phyloP scores from a whole-genome alignment of 2,113 vertebrate species.

The Eurypyga helias region DNA sequence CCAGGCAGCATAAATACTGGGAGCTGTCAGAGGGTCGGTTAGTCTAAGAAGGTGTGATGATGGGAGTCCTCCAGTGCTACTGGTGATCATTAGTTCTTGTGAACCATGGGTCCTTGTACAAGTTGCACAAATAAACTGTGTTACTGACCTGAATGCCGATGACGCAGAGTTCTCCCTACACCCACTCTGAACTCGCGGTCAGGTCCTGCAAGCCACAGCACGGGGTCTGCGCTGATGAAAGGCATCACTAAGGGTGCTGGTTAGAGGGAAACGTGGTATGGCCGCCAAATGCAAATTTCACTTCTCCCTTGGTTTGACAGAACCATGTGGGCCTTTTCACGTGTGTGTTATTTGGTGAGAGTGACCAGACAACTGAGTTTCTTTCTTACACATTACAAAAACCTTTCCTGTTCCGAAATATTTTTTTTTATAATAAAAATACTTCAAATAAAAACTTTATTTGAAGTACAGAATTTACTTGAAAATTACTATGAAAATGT shows the following conservation, averaged over 20 bases:
- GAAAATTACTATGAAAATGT: not conserved
- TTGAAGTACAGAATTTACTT: not conserved
- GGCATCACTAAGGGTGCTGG: not conserved
- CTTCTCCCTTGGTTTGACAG: not conserved
- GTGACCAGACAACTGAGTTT: not conserved
- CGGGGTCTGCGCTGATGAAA: not conserved
- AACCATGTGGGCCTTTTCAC: not conserved
- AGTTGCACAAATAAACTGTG: not conserved
- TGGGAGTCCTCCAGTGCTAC: not conserved
- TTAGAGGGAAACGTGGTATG: not conserved
- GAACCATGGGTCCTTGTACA: not conserved
- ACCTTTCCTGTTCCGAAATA: not conserved
- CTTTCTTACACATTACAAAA: not conserved
- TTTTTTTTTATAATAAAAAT: too few species aligned
- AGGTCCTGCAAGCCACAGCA: not conserved
- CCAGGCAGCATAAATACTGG: not conserved
- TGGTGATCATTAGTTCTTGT: not conserved
- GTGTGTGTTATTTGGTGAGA: not conserved
- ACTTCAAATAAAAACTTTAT: not conserved
- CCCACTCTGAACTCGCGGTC: not conserved
- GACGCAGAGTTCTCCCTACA: not conserved
- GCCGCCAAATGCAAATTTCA: not conserved
- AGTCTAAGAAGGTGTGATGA: not conserved
- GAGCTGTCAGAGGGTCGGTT: not conserved
- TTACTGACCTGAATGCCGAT: not conserved